Percentiles rank a stretch among this genome's conserved stretches.
These are phyloP conservation scores for Danio albolineatus DNA, from an alignment of 2,797 vertebrate species.

Conservation along the genomic window DNA sequence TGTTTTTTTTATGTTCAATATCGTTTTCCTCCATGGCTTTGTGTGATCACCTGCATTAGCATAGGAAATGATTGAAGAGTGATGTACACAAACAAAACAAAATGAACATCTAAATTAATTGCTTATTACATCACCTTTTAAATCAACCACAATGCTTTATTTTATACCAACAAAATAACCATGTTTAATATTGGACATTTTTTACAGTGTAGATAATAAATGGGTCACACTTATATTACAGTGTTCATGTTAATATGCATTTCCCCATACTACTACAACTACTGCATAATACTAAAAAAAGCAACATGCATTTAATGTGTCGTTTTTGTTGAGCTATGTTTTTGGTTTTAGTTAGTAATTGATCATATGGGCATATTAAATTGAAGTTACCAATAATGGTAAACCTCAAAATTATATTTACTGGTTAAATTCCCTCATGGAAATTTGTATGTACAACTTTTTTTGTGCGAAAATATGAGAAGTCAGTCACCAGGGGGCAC, in stretches of 20 bases:
- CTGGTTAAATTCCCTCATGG: not conserved
- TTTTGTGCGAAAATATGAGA: not conserved
- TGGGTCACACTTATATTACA: not conserved
- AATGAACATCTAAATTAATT: too few relatives aligned
- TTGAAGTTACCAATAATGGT: not conserved
- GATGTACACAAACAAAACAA: not conserved
- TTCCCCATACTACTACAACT: not conserved
- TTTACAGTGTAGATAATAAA: not conserved
- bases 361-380: not conserved
- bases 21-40: not conserved
- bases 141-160: too few relatives aligned
- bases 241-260: not conserved
- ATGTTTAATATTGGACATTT: too few relatives aligned
- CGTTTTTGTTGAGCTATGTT: not conserved
- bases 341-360: not conserved
- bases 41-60: not conserved
- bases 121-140: too few relatives aligned
- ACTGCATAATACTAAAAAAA: not conserved
- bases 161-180: too few relatives aligned
- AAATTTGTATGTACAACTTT: not conserved
- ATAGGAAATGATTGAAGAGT: not conserved
- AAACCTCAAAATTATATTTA: too few relatives aligned
- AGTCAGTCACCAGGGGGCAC: conserved; percentile 13
- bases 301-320: not conserved
- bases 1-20: too few relatives aligned